A percentile compares a stretch with the other conserved stretches of the same genome.
These are phyloP conservation scores for Xylota sylvarum DNA, from an alignment of 2,888 invertebrate species.

Conservation along the genomic window DNA sequence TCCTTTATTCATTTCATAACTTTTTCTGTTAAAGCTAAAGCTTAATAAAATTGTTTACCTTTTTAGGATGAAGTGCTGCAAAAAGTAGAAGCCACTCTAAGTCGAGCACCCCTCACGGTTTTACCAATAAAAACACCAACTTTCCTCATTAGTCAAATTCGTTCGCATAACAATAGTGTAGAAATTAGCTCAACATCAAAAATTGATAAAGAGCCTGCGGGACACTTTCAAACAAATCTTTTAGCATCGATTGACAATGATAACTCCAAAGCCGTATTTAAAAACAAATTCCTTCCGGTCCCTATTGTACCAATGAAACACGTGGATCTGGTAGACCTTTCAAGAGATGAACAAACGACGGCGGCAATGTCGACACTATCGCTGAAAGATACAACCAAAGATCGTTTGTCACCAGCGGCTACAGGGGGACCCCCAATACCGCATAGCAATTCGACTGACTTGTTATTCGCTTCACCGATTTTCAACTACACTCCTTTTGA, in stretches of 20 bases:
- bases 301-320: constrained; percentile 43
- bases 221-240: constrained; percentile 83
- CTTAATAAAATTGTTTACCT: neutral
- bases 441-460: constrained; percentile 84
- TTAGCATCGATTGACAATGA: constrained; percentile 78
- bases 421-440: constrained; percentile 71
- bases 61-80: constrained; percentile 89
- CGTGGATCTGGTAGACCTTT: constrained; percentile 21
- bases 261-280: constrained; percentile 46
- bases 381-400: constrained; percentile 79
- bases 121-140: constrained; percentile 88
- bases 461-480: constrained; percentile 87
- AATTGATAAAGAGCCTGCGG: constrained; percentile 61
- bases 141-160: constrained; percentile 84
- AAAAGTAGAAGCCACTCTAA: constrained; percentile 90
- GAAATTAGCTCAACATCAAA: constrained; percentile 59
- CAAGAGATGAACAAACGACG: constrained; percentile 34
- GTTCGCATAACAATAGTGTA: constrained; percentile 78
- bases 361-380: constrained; percentile 78
- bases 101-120: constrained; percentile 90
- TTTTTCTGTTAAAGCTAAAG: neutral
- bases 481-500: constrained; percentile 86
- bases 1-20: too few species aligned
- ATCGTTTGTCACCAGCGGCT: constrained; percentile 80
- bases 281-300: constrained; percentile 54